Conservation (phyloP, 2,113 vertebrate species). For the Melanocharis versteri region DNA sequence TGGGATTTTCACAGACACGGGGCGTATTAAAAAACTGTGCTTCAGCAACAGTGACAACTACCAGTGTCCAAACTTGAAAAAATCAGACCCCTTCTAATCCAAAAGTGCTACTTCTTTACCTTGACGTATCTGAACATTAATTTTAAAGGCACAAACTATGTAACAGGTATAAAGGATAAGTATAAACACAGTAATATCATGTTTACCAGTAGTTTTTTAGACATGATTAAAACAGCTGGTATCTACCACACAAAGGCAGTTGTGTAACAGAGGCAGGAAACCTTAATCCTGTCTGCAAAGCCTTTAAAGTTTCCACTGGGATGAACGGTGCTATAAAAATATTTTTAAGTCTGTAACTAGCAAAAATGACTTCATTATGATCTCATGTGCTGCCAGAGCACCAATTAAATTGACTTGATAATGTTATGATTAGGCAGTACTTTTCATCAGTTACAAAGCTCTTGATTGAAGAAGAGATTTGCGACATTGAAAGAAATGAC, state of each 20-base stretch:
- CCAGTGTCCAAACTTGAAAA: background rate
- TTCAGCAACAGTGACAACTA: background rate
- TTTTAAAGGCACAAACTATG: background rate
- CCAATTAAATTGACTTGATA: conserved; percentile 69
- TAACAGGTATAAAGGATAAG: background rate
- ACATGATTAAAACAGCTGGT: background rate
- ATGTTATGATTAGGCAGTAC: conserved; percentile 64
- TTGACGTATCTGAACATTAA: background rate
- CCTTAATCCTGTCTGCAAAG: background rate
- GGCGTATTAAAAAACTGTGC: background rate
- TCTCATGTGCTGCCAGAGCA: conserved; percentile 60
- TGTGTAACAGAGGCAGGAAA: background rate
- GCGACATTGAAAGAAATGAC: conserved; percentile 63
- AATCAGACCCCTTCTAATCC: background rate
- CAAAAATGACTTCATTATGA: conserved; percentile 63
- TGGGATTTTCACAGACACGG: background rate
- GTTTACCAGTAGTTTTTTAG: background rate
- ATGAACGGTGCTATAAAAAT: conserved; percentile 54
- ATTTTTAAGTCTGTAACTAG: conserved; percentile 56
- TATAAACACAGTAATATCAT: background rate
- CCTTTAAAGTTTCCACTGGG: conserved; percentile 31
- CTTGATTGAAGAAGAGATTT: conserved; percentile 68
- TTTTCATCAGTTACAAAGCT: conserved; percentile 70
- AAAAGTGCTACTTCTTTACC: background rate
- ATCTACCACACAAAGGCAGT: background rate